Conservation (phyloP, 2,888 invertebrate species). For the Drosophila cognata region DNA sequence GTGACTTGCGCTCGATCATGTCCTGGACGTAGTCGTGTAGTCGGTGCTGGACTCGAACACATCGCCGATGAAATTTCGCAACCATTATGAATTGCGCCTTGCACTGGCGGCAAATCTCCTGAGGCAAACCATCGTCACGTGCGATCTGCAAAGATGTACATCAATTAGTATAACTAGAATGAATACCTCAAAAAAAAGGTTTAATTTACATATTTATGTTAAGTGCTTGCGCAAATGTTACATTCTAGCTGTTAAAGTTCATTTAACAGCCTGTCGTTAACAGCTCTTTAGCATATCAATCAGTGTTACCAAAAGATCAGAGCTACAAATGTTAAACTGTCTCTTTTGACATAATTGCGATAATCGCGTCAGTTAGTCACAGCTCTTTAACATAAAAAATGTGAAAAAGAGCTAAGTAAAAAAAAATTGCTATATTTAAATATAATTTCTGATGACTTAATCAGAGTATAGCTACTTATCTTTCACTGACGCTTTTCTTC, state of each 20-base stretch:
- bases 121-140: constrained; percentile 79
- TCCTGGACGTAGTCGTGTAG: constrained; percentile 56
- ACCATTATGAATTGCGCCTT: constrained; percentile 81
- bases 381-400: not conserved
- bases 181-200: not conserved
- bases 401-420: not conserved
- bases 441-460: not conserved
- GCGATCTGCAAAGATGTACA: constrained; percentile 68
- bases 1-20: constrained; percentile 45
- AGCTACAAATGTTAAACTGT: not conserved
- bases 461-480: not conserved
- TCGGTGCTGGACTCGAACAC: constrained; percentile 77
- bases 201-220: not conserved
- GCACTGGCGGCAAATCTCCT: constrained; percentile 81
- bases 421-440: not conserved
- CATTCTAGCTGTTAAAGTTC: not conserved
- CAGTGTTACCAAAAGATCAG: not conserved
- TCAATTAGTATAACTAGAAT: not conserved
- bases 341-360: not conserved
- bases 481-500: not conserved
- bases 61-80: constrained; percentile 81
- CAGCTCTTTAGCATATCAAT: not conserved
- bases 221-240: not conserved
- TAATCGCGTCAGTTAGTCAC: not conserved
- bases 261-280: not conserved